These are phyloP conservation scores for Cheilosia vulpina DNA, from an alignment of 2,888 invertebrate species.

Conservation along the genomic window DNA sequence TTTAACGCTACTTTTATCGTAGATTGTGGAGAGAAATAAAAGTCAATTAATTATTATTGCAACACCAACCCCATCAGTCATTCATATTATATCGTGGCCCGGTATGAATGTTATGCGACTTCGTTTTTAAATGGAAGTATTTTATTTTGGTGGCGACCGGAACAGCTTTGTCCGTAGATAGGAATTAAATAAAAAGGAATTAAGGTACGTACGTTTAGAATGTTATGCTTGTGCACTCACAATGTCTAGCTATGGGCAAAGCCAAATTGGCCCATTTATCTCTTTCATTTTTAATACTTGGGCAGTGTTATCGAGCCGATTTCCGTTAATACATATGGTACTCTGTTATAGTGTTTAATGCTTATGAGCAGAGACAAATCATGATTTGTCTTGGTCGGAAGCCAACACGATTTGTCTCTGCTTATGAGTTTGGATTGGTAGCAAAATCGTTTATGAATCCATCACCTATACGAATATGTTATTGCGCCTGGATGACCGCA, in stretches of 20 bases:
- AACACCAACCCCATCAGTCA: not conserved
- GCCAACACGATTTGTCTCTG: too few relatives aligned
- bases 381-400: too few relatives aligned
- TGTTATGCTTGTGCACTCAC: not conserved
- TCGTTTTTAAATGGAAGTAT: conserved; percentile 1
- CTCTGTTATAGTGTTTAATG: too few relatives aligned
- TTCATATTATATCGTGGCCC: conserved; percentile 9
- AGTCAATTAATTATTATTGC: conserved; percentile 32
- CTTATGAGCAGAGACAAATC: too few relatives aligned
- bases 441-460: too few relatives aligned
- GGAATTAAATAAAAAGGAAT: conserved; percentile 21
- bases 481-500: too few relatives aligned
- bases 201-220: conserved; percentile 48
- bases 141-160: not conserved
- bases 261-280: too few relatives aligned
- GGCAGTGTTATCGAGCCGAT: too few relatives aligned
- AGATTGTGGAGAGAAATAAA: not conserved
- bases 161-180: conserved; percentile 17
- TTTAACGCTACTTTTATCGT: not conserved
- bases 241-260: not conserved
- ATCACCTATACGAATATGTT: too few relatives aligned
- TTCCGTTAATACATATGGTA: too few relatives aligned
- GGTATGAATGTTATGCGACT: not conserved
- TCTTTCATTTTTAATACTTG: too few relatives aligned
- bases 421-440: too few relatives aligned